These are phyloP conservation scores for Clupea harengus DNA, from an alignment of 2,113 vertebrate genomes.

Conservation along the genomic window DNA sequence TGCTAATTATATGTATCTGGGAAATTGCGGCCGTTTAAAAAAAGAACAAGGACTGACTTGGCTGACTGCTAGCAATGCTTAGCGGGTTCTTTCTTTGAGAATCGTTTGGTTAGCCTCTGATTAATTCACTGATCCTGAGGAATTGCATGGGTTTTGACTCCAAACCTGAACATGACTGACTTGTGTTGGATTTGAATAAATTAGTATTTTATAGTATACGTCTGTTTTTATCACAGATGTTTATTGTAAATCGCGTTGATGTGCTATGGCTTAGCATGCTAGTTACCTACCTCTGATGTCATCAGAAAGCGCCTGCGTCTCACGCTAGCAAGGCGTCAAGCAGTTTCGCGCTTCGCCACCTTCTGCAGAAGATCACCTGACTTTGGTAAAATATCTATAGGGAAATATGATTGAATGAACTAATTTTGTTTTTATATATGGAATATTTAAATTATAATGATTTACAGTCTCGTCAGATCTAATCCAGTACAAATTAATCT, in stretches of 20 bases:
- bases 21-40: not conserved
- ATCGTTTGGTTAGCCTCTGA: conserved; percentile 38
- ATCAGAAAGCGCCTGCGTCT: not conserved
- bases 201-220: not conserved
- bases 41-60: not conserved
- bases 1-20: not conserved
- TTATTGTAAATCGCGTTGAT: not conserved
- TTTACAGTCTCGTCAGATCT: not conserved
- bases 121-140: not conserved
- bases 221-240: not conserved
- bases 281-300: not conserved
- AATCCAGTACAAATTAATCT: not conserved
- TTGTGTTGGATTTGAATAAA: not conserved
- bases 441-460: not conserved
- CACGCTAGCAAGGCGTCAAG: not conserved
- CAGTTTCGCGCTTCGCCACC: not conserved
- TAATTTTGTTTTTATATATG: not conserved
- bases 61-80: not conserved
- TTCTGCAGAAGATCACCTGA: not conserved
- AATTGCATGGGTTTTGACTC: not conserved
- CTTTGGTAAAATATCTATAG: not conserved
- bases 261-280: not conserved
- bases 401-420: not conserved
- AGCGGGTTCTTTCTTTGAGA: conserved; percentile 60
- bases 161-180: not conserved